Evolutionary conservation across 2,797 vertebrate genomes (phyloP).

Genomic region (Karalla daura): DNA sequence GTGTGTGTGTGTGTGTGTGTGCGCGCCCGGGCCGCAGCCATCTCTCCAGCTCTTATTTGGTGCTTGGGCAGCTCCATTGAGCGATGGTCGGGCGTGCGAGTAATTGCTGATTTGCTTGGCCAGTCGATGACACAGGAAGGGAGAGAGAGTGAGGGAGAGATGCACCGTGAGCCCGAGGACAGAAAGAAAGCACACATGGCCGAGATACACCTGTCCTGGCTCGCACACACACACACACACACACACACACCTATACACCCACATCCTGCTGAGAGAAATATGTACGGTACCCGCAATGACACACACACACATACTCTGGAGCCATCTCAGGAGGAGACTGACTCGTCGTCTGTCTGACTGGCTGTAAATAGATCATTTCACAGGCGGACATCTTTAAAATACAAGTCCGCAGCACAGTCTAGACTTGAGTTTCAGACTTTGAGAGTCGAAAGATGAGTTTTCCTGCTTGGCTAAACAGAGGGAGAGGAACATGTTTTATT

Average conservation of each 20-base stretch:
- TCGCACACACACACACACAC: constrained; percentile 42
- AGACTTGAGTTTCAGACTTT: too few relatives aligned
- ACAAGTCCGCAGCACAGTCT: too few relatives aligned
- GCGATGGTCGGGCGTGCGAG: constrained; percentile 81
- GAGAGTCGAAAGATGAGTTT: too few relatives aligned
- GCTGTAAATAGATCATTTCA: too few relatives aligned
- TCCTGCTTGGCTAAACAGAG: too few relatives aligned
- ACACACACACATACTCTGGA: constrained; percentile 12
- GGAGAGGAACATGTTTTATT: too few relatives aligned
- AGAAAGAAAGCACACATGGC: constrained; percentile 27
- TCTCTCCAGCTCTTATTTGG: constrained; percentile 80
- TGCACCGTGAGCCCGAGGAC: constrained; percentile 43
- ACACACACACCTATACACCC: too few relatives aligned
- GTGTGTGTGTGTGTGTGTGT: constrained; percentile 8
- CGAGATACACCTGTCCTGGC: constrained; percentile 41
- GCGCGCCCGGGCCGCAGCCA: constrained; percentile 16
- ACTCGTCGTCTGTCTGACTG: too few relatives aligned
- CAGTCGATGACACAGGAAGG: constrained; percentile 76
- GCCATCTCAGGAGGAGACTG: too few relatives aligned
- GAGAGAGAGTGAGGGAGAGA: constrained; percentile 48
- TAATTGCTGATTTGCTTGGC: constrained; percentile 85
- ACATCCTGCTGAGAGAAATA: constrained; percentile 49
- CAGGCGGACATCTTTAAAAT: too few relatives aligned
- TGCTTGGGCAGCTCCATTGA: constrained; percentile 84
- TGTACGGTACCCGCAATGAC: constrained; percentile 15